These are phyloP conservation scores for Rhogogaster chlorosoma DNA, from an alignment of 2,888 invertebrate species.

Conservation along the genomic window DNA sequence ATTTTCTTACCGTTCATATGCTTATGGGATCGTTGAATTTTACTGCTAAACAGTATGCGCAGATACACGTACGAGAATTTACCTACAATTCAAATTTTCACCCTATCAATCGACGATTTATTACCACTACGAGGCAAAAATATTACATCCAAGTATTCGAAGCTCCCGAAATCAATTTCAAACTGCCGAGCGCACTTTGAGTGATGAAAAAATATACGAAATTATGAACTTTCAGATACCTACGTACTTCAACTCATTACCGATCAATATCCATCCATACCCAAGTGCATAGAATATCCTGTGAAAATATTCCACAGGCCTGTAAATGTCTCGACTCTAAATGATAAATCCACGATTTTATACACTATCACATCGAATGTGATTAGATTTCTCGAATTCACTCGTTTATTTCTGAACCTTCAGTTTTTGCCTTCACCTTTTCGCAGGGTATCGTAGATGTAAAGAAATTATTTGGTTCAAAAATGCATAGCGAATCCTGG, in stretches of 20 bases:
- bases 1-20: conserved; percentile 31
- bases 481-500: not conserved
- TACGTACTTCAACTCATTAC: not conserved
- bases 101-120: not conserved
- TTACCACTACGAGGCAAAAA: not conserved
- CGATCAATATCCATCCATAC: not conserved
- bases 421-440: not conserved
- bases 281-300: not conserved
- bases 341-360: not conserved
- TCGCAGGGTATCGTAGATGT: not conserved
- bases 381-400: not conserved
- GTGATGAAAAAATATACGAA: not conserved
- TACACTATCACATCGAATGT: not conserved
- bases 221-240: not conserved
- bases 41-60: not conserved
- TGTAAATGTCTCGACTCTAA: not conserved
- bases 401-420: not conserved
- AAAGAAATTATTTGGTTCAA: not conserved
- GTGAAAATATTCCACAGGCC: not conserved
- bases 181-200: not conserved
- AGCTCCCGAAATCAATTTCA: not conserved
- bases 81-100: not conserved
- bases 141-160: not conserved
- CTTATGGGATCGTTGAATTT: not conserved
- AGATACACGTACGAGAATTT: not conserved